Base-by-base conservation (phyloP, 2,797 vertebrate species). In the Tokudaia muenninki region DNA sequence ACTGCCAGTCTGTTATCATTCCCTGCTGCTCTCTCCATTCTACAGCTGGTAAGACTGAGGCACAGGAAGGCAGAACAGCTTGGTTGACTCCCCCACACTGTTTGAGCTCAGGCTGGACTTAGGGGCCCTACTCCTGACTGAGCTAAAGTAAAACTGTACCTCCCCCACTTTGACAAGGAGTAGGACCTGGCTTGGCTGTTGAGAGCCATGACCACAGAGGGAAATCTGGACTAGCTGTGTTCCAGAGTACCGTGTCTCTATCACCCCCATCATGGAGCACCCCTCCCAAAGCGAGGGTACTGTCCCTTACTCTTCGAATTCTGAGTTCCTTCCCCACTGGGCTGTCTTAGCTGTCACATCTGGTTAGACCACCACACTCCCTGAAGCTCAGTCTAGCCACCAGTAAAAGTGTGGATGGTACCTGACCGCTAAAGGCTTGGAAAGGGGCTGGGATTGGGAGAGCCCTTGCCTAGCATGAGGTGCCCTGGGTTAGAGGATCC, bases 91-190 rank as follows among this genome's bases (percentile, higher is more conserved):
- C 77, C 84, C 21, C 21, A 78, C 31, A 67, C 63, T 19, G 21
- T 34, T 89, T 97, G 79, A 80, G 92, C 44, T 91, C 80, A 72
- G 63, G 13, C 26, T 11, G 6, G 63, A 84, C n/a, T 57, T 63
- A 26, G 59, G 63, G 87, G 37, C 13, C 75, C 22, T 31, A 47
- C 41, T 79, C n/a, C 52, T 17, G 57, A 59, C 7, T 19, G 0
- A 70, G 31, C 5, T 37, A 47, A 12, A 0, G 2, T 29, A 26
- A 84, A 57, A 41, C 29, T 10, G 24, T 9, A 0, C 3, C 22
- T 1, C 22, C 24, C 13, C 21, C 52, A 21, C 26, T n/a, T 21
- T 21, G n/a, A 47, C 67, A 24, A 21, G 31, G 29, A 47, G 74
- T 26, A 21, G 41, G 22, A 19, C 21, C 52, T 22, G n/a, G 41